Base-by-base conservation (phyloP, 2,113 vertebrate species). In the Tragelaphus scriptus region DNA sequence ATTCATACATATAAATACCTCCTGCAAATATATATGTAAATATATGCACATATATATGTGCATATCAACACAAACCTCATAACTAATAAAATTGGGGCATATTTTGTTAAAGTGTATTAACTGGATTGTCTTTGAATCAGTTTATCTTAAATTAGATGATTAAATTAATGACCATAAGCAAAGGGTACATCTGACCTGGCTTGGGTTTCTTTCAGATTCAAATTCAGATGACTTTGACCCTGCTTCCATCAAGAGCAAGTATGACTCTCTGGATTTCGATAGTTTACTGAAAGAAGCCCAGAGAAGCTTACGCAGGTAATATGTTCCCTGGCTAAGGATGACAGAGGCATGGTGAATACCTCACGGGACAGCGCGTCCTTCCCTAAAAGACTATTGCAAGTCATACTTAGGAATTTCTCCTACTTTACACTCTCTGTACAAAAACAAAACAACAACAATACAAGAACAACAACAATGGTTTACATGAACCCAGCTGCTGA, bases 191-290 rank as follows among this genome's bases (percentile, higher is more conserved):
- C 94, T 98, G 89, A 98, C 51, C 59, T 59, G 32, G 8, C 44
- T 44, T 98, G 91, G 32, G 90, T 98, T 98, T 96, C 47, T 99
- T 99, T 97, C 98, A 99, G 99, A 99, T 99, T 99, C 99, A 98
- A 99, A 99, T 98, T 99, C 99, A 98, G 99, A 99, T 97, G 99
- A 99, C 99, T 99, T 99, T 99, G 99, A 99, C 99, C 99, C 99
- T 98, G 99, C 99, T 99, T 99, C 99, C 98, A 99, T 99, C 97
- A 99, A 99, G 99, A 99, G 99, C 99, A 99, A 99, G 99, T 99
- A 99, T 97, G 99, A 99, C 99, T 99, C 99, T 98, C 99, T 99
- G 99, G 99, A 99, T 99, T 99, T 99, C 96, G 99, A 99, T 99
- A 99, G 99, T 99, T 99, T 99, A 99, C 99, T 99, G 97, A 99